phyloP scores from a whole-genome alignment of 2,888 invertebrate species.

The Meteorus cinctellus region DNA sequence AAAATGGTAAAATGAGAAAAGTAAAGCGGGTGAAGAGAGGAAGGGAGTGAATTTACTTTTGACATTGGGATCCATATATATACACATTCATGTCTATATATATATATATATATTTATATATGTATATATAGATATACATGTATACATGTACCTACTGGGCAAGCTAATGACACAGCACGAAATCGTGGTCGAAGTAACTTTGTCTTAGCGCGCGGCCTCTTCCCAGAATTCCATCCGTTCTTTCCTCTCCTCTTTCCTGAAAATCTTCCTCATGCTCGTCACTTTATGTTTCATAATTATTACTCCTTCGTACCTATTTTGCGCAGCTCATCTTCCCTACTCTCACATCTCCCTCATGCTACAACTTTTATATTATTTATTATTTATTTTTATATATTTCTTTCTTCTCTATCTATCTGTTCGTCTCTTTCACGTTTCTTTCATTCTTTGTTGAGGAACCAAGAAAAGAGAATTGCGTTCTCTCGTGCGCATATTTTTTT shows the following conservation, averaged over 20 bases:
- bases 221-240: slow-evolving; percentile 52
- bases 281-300: slow-evolving; percentile 72
- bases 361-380: slow-evolving; percentile 16
- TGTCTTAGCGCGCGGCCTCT: slow-evolving; percentile 52
- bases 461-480: slow-evolving; percentile 7
- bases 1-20: slow-evolving; percentile 38
- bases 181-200: slow-evolving; percentile 51
- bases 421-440: slow-evolving; percentile 8
- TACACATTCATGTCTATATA: too few relatives aligned
- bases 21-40: slow-evolving; percentile 41
- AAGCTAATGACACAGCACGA: slow-evolving; percentile 50
- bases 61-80: slow-evolving; percentile 37
- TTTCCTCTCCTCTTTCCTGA: slow-evolving; percentile 50
- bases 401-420: neutral
- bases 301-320: slow-evolving; percentile 64
- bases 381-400: neutral
- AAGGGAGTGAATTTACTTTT: slow-evolving; percentile 35
- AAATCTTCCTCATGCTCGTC: slow-evolving; percentile 64
- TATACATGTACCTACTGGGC: slow-evolving; percentile 46
- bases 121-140: slow-evolving; percentile 28
- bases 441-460: slow-evolving; percentile 10
- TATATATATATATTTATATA: neutral
- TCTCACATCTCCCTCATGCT: slow-evolving; percentile 39
- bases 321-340: slow-evolving; percentile 52
- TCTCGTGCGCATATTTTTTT: slow-evolving; percentile 5